Evolutionary conservation across 2,888 invertebrate genomes (phyloP), one percentile per base, ranked within the genome.

Genomic region (Achlya flavicornis): DNA sequence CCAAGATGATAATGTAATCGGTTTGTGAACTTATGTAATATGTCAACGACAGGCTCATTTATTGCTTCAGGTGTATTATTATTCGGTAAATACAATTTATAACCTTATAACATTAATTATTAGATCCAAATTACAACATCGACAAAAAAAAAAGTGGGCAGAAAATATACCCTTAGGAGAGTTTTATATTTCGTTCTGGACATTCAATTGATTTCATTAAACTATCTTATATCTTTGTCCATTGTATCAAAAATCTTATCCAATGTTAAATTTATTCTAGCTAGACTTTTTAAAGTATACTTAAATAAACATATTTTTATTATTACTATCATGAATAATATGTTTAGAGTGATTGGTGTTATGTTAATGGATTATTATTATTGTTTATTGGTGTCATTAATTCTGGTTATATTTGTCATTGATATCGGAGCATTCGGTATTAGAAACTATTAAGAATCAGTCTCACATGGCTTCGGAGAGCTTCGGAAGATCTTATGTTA

Each of bases 191-290:
- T 53, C 16, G 16, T 38, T 58, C n/a, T 58, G 58, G 35, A 58
- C 35, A 35, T n/a, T 3, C 16, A 16, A 16, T 59, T 59, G 35
- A n/a, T 19, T 26, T 59, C 66, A 66, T 61, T 63, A 35, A 80
- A 83, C 74, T 83, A 84, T 79, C 74, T 79, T 77, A 80, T 71
- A 76, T 68, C 68, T 74, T 72, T 78, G 79, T 82, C 81, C 80
- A 81, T 84, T 71, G 89, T 90, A 90, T 89, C 88, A 90, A 90
- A 90, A 89, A 80, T 83, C 83, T 83, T 87, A 82, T 71, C 26
- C 73, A 74, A 76, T 77, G 72, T 73, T 79, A 78, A 66, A 87
- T 88, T 84, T 84, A 86, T 80, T 84, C 86, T 88, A 86, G 79
- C 86, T 89, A 89, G 78, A 46, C n/a, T 46, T 70, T 81, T 73